phyloP scores from a whole-genome alignment of 2,888 invertebrate species.

The Dromius quadrimaculatus region DNA sequence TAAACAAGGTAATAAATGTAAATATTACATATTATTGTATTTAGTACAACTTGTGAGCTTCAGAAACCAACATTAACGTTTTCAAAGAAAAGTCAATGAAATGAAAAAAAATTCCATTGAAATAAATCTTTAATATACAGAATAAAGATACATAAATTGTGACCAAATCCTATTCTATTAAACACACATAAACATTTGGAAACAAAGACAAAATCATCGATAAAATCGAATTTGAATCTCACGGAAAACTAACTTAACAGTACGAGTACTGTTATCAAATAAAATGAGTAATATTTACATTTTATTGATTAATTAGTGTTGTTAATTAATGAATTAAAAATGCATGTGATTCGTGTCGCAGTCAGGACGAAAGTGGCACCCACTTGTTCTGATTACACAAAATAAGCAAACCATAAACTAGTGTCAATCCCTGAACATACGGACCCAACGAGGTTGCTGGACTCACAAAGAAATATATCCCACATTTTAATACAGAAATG shows the following conservation, averaged over 20 bases:
- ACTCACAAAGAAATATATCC: neutral
- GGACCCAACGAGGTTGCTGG: slow-evolving; percentile 16
- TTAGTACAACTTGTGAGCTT: neutral
- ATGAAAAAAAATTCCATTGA: slow-evolving; percentile 18
- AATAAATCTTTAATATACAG: slow-evolving; percentile 31
- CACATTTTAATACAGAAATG: no score
- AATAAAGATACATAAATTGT: slow-evolving; percentile 1
- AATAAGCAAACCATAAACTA: neutral
- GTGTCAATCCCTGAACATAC: no score
- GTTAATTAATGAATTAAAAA: slow-evolving; percentile 15
- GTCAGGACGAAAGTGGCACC: slow-evolving; percentile 41
- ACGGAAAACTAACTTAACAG: slow-evolving; percentile 16
- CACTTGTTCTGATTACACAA: slow-evolving; percentile 16
- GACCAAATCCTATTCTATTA: neutral
- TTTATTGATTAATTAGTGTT: neutral
- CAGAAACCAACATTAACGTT: no score
- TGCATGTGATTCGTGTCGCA: slow-evolving; percentile 29
- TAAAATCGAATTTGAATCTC: slow-evolving; percentile 1
- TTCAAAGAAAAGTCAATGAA: no score
- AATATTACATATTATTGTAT: neutral
- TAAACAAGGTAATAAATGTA: neutral
- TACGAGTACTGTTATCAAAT: neutral
- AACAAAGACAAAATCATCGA: neutral
- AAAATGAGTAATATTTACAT: slow-evolving; percentile 7
- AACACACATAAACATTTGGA: neutral